These are phyloP conservation scores for Rhopalosiphum maidis DNA, from an alignment of 1,140 invertebrate genomes.

Conservation along the genomic window DNA sequence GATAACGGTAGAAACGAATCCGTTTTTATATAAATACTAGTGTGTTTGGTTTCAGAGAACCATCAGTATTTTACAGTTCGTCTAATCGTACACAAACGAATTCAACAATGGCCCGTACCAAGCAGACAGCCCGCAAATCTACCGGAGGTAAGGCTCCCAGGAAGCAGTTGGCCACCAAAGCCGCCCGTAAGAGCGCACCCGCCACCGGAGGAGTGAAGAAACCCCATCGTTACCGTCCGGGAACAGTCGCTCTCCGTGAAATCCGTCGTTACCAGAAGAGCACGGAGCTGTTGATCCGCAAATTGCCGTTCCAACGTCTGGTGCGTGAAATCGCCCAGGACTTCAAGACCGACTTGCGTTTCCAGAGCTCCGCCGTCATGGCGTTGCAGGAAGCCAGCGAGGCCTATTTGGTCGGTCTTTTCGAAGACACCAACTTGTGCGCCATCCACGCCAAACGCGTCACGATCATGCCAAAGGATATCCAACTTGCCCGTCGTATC, in stretches of 20 bases:
- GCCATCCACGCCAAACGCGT: no score
- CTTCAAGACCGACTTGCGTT: conserved; percentile 75
- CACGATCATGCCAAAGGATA: no score
- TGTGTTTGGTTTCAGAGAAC: no score
- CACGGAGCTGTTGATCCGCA: conserved; percentile 82
- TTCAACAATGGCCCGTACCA: background rate
- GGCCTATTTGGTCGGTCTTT: no score
- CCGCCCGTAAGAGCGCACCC: conserved; percentile 62
- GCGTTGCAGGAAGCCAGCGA: conserved; percentile 49
- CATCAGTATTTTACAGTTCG: no score
- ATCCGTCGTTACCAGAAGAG: conserved; percentile 87
- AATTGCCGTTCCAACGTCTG: conserved; percentile 62
- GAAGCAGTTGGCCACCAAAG: conserved; percentile 66
- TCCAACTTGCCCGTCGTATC: no score
- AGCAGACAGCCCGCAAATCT: background rate
- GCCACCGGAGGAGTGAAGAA: no score
- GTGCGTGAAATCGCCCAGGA: conserved; percentile 63
- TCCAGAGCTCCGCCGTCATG: conserved; percentile 78
- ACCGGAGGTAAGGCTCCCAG: background rate
- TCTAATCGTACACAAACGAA: no score
- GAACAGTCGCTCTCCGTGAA: conserved; percentile 67
- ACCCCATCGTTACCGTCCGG: background rate
- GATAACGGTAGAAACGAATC: no score
- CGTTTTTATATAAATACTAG: no score
- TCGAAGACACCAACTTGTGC: no score